Percentiles rank a stretch among this genome's conserved stretches.
These are phyloP conservation scores for Cryptus viduatorius DNA, from an alignment of 2,888 invertebrate species.

Conservation along the genomic window DNA sequence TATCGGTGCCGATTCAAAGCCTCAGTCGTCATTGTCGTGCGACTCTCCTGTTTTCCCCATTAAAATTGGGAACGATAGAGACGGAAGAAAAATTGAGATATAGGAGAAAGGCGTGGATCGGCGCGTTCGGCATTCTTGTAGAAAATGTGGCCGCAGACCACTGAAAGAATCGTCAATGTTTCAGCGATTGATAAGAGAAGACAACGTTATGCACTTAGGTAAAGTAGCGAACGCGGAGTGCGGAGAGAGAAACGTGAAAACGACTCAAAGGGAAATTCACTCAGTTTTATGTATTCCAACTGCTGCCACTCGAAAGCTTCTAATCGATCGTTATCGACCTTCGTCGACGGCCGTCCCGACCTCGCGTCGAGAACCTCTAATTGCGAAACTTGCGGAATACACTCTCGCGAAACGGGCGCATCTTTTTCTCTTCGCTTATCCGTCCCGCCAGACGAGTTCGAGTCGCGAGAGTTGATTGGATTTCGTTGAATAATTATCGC, in stretches of 20 bases:
- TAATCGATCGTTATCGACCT: slow-evolving; percentile 62
- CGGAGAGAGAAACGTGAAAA: slow-evolving; percentile 1
- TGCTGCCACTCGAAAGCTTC: slow-evolving; percentile 25
- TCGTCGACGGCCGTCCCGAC: slow-evolving; percentile 43
- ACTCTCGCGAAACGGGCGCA: slow-evolving; percentile 34
- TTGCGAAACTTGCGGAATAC: slow-evolving; percentile 59
- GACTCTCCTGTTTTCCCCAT: slow-evolving; percentile 7
- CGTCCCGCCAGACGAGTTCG: slow-evolving; percentile 8
- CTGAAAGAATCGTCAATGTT: slow-evolving; percentile 49
- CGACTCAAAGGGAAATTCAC: slow-evolving; percentile 31
- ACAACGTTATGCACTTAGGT: slow-evolving; percentile 77
- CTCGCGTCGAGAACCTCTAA: slow-evolving; percentile 59
- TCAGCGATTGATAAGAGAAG: slow-evolving; percentile 75
- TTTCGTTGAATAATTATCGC: slow-evolving; percentile 44
- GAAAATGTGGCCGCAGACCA: slow-evolving; percentile 63
- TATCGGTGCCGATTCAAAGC: slow-evolving; percentile 52
- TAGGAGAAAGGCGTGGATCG: slow-evolving; percentile 62
- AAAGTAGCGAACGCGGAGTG: not conserved
- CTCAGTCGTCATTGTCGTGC: not conserved
- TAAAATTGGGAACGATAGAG: slow-evolving; percentile 2
- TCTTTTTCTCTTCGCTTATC: slow-evolving; percentile 55
- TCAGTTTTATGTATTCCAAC: slow-evolving; percentile 6
- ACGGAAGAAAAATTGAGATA: slow-evolving; percentile 43
- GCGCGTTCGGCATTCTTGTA: slow-evolving; percentile 61
- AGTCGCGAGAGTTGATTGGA: slow-evolving; percentile 47